phyloP scores from a whole-genome alignment of 2,113 vertebrate genomes.

The Paracanthobrama guichenoti region DNA sequence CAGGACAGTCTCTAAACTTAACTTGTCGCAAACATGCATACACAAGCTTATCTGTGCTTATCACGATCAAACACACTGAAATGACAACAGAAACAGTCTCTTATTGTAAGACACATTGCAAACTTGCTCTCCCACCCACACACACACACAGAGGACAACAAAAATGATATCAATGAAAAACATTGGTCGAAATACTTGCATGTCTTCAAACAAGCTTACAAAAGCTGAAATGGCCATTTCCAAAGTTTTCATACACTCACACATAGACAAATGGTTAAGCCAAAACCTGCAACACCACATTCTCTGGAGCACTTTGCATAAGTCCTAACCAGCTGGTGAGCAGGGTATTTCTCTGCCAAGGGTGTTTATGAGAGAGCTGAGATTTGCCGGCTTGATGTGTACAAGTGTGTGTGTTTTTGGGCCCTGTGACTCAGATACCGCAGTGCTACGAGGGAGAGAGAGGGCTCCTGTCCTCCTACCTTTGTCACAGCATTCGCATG shows the following conservation, averaged over 20 bases:
- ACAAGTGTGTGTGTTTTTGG: slow-evolving; percentile 62
- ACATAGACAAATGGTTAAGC: slow-evolving; percentile 21
- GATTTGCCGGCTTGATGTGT: background rate
- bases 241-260: slow-evolving; percentile 19
- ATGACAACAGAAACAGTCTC: background rate
- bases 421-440: slow-evolving; percentile 72
- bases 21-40: slow-evolving; percentile 30
- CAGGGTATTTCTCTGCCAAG: slow-evolving; percentile 32
- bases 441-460: slow-evolving; percentile 55
- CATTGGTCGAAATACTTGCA: slow-evolving; percentile 9
- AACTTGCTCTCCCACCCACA: background rate
- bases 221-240: slow-evolving; percentile 18
- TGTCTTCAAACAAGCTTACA: slow-evolving; percentile 9
- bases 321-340: slow-evolving; percentile 41
- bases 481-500: background rate
- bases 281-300: slow-evolving; percentile 14
- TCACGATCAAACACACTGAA: background rate
- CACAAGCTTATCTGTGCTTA: slow-evolving; percentile 11
- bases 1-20: slow-evolving; percentile 10
- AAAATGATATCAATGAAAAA: slow-evolving; percentile 7
- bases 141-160: slow-evolving; percentile 7
- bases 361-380: slow-evolving; percentile 38
- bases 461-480: slow-evolving; percentile 28
- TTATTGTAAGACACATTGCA: background rate
- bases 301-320: slow-evolving; percentile 40